Percentiles rank a stretch among this genome's conserved stretches.
phyloP scores from a whole-genome alignment of 2,797 vertebrate species.

The Adelosebastes latens region DNA sequence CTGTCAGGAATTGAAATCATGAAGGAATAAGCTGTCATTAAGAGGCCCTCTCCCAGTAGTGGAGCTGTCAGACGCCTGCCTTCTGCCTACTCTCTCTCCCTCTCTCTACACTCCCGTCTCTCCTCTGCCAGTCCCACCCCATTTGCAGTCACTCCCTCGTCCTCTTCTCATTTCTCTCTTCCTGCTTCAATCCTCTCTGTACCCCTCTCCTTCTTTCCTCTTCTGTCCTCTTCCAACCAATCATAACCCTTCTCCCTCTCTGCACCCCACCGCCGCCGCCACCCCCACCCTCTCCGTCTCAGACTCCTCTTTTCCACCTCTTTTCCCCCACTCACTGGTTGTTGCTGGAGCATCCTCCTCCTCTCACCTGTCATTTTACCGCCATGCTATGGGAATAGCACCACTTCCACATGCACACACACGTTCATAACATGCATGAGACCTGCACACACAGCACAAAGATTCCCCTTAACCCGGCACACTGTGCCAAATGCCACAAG shows the following conservation, averaged over 20 bases:
- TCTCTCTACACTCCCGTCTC: conserved; percentile 53
- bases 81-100: conserved; percentile 69
- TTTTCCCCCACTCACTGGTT: conserved; percentile 47
- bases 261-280: conserved; percentile 11
- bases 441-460: conserved; percentile 47
- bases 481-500: conserved; percentile 11
- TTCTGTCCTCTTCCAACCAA: conserved; percentile 69
- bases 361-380: conserved; percentile 86
- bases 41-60: conserved; percentile 91
- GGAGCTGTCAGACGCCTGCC: conserved; percentile 88
- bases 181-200: conserved; percentile 64
- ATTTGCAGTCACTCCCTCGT: conserved; percentile 78
- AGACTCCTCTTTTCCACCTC: conserved; percentile 50
- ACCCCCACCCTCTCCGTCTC: conserved; percentile 25
- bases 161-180: conserved; percentile 72
- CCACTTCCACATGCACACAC: conserved; percentile 66
- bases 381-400: conserved; percentile 81
- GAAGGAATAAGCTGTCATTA: conserved; percentile 98
- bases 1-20: conserved; percentile 97
- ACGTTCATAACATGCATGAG: conserved; percentile 29
- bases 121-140: conserved; percentile 77
- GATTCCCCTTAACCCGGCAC: conserved; percentile 15
- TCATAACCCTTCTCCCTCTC: conserved; percentile 55
- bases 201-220: conserved; percentile 51
- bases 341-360: conserved; percentile 79